Percentiles rank a stretch among this genome's conserved stretches.
Conservation (phyloP, 2,888 invertebrate genomes). For the Steinernema hermaphroditum region DNA sequence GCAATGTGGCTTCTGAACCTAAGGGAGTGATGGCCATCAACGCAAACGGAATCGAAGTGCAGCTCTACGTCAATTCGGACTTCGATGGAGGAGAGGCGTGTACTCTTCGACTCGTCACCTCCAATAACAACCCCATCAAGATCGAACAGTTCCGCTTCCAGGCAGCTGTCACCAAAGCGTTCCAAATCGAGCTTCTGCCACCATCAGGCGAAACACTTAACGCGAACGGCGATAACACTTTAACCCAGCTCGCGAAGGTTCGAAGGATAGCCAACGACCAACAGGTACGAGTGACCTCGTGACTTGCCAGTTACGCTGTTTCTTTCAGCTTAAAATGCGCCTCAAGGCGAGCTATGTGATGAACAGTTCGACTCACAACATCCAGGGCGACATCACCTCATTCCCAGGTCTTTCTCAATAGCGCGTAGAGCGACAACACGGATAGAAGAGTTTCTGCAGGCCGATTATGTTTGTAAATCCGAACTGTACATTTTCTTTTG, state of each 20-base stretch:
- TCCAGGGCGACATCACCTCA: constrained; percentile 53
- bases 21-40: constrained; percentile 57
- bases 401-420: constrained; percentile 48
- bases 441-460: constrained; percentile 13
- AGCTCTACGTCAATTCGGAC: constrained; percentile 50
- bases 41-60: constrained; percentile 57
- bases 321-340: constrained; percentile 61
- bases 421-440: constrained; percentile 21
- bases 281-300: too few relatives aligned
- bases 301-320: too few relatives aligned
- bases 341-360: constrained; percentile 56
- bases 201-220: constrained; percentile 85
- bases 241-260: constrained; percentile 66
- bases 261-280: constrained; percentile 39
- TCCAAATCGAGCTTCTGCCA: constrained; percentile 87
- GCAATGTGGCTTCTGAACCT: not conserved
- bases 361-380: constrained; percentile 48
- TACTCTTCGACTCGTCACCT: constrained; percentile 70
- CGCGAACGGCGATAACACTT: constrained; percentile 74
- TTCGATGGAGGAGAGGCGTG: constrained; percentile 29
- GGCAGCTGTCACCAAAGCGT: constrained; percentile 87
- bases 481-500: constrained; percentile 31
- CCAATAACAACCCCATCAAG: constrained; percentile 75
- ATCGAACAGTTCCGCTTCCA: constrained; percentile 93
- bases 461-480: constrained; percentile 33